Evolutionary conservation across 1,140 invertebrate species (phyloP).

Genomic region (Lepeophtheirus salmonis): DNA sequence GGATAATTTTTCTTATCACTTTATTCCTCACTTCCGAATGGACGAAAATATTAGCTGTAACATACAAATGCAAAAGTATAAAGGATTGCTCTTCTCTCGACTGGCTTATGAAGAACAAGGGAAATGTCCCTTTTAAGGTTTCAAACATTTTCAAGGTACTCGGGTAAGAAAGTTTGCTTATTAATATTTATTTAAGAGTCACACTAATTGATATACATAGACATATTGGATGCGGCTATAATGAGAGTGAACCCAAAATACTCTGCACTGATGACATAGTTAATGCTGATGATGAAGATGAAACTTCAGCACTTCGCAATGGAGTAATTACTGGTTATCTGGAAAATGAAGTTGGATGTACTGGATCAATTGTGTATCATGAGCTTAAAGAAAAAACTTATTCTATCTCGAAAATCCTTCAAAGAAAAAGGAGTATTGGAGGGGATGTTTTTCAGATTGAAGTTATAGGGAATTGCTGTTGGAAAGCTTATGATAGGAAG

Average conservation of each 20-base stretch:
- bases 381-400: background rate
- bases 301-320: background rate
- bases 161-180: background rate
- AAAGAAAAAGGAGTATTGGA: background rate
- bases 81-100: background rate
- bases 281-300: background rate
- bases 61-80: background rate
- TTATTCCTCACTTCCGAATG: too few relatives aligned
- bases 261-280: background rate
- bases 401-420: background rate
- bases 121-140: background rate
- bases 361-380: background rate
- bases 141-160: background rate
- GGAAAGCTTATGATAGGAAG: background rate
- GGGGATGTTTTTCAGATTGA: background rate
- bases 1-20: too few relatives aligned
- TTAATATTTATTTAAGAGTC: too few relatives aligned
- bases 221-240: background rate
- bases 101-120: background rate
- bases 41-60: too few relatives aligned
- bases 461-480: background rate
- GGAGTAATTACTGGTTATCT: background rate
- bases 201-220: background rate
- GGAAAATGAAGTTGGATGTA: background rate
- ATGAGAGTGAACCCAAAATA: background rate